Base-by-base conservation (phyloP, 1,140 invertebrate species). In the Streblospio benedicti region DNA sequence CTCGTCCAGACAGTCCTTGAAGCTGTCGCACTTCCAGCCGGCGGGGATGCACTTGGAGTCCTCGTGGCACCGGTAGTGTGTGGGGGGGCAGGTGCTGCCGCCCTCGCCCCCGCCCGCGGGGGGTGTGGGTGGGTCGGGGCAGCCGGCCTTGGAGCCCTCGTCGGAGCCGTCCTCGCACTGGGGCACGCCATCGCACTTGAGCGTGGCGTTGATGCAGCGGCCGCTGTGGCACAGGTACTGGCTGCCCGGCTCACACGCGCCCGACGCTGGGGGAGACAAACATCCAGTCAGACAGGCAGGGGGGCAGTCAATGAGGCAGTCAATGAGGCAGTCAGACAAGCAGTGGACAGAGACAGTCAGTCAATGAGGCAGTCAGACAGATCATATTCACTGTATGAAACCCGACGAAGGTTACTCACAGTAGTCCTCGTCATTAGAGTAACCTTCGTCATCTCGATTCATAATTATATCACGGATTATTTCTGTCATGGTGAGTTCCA, bases 131-230 rank as follows among this genome's bases (percentile, higher is more conserved):
- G 45, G 9, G 2, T 23, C 9, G 33, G 53, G 53, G 30, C 53
- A 56, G 31, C 18, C 53, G 6, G 53, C 53, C 30, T 25, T 33
- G 32, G 18, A 43, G 23, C 30, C 41, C 44, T 65, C 63, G 31
- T 65, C 63, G 16, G 61, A 59, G 4, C 50, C 44, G 41, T 65
- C 63, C 9, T 27, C 30, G 27, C 63, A 65, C 30, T 65, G 50
- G 18, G n/a, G 25, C 16, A 53, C 18, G 4, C 56, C 56, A 38
- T 65, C 57, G 32, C 63, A 65, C 30, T 63, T 64, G 28, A 45
- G 50, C 4, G 49, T 38, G 6, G 16, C 44, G 2, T 58, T 30
- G 25, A 65, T 65, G 49, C 63, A 64, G n/a, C 27, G 20, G 2
- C 53, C 47, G 23, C 62, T 63, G 12, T 23, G 18, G 25, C 53